These are phyloP conservation scores for Acridotheres tristis DNA, from an alignment of 2,797 vertebrate genomes.

Conservation along the genomic window DNA sequence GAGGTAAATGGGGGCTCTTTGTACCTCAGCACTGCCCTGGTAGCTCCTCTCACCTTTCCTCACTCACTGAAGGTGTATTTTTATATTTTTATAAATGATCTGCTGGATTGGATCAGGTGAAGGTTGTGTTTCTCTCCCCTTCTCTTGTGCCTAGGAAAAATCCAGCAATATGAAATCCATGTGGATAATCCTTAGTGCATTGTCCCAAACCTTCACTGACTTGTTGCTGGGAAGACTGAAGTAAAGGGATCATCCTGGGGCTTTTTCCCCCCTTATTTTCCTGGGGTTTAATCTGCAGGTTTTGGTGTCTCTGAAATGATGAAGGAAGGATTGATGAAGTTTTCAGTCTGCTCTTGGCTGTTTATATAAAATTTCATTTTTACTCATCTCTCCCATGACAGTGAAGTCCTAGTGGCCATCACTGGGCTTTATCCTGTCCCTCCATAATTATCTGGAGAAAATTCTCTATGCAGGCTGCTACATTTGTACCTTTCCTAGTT, in stretches of 20 bases:
- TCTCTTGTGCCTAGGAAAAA: not conserved
- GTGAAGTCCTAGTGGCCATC: not conserved
- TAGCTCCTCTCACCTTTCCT: not conserved
- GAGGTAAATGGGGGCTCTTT: constrained; percentile 74
- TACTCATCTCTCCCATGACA: not conserved
- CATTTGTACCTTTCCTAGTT: not conserved
- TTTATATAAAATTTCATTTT: not conserved
- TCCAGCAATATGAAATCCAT: not conserved
- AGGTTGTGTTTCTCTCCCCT: not conserved
- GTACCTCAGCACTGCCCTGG: not conserved
- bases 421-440: not conserved
- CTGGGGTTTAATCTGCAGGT: not conserved
- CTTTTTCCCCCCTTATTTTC: not conserved
- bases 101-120: not conserved
- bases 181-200: not conserved
- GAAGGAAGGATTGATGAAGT: not conserved
- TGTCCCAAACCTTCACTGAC: not conserved
- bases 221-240: not conserved
- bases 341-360: not conserved
- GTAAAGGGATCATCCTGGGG: not conserved
- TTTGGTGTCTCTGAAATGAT: not conserved
- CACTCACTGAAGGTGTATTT: not conserved
- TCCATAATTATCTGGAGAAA: not conserved
- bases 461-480: not conserved
- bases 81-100: not conserved